Percentiles rank a stretch among this genome's conserved stretches.
Evolutionary conservation across 2,888 invertebrate species (phyloP).

Genomic region (Scaeva pyrastri): DNA sequence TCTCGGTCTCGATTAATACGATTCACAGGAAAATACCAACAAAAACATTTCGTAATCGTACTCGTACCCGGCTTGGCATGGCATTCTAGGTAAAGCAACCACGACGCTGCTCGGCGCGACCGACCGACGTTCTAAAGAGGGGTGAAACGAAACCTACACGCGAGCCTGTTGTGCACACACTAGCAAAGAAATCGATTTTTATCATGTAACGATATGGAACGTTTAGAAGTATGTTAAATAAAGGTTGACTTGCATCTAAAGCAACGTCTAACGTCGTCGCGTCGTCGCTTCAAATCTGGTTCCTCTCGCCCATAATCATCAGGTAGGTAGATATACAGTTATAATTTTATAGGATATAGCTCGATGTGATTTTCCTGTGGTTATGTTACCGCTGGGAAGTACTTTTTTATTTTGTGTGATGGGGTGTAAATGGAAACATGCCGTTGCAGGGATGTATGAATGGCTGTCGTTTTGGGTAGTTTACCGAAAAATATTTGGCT

Average conservation of each 20-base stretch:
- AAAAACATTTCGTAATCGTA: neutral
- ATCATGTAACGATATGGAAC: neutral
- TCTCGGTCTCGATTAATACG: neutral
- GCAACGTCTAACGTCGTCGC: neutral
- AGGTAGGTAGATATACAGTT: neutral
- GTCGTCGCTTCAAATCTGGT: neutral
- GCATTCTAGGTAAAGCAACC: neutral
- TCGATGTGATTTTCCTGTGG: neutral
- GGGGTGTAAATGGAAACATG: neutral
- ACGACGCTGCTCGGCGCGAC: too few species aligned
- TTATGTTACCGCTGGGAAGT: neutral
- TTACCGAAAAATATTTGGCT: neutral
- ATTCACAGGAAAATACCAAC: neutral
- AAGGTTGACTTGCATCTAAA: neutral
- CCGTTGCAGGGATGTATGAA: neutral
- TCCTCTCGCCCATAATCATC: neutral
- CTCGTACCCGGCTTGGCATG: neutral
- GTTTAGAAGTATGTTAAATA: neutral
- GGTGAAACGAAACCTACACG: constrained; percentile 23
- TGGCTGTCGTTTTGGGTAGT: neutral
- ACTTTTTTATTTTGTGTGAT: neutral
- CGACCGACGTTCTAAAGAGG: neutral
- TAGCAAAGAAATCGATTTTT: constrained; percentile 12
- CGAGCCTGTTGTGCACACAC: neutral
- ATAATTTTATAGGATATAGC: neutral